phyloP scores from a whole-genome alignment of 1,140 invertebrate genomes.

The Drosophila grimshawi region DNA sequence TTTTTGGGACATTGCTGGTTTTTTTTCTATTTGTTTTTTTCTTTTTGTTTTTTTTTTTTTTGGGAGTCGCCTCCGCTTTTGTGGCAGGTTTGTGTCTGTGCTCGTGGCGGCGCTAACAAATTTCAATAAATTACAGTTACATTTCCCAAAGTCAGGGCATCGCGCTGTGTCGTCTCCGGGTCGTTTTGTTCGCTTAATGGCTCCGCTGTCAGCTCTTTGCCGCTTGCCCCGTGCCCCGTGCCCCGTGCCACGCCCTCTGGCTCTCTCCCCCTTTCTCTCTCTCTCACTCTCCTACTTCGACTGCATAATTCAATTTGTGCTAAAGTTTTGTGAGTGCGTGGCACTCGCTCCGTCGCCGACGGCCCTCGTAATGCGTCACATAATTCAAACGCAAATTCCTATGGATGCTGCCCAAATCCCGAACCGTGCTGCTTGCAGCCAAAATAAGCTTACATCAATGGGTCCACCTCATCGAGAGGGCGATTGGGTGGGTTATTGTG shows the following conservation, averaged over 20 bases:
- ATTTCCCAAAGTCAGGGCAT: conserved; percentile 70
- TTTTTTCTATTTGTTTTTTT: neutral
- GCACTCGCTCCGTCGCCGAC: conserved; percentile 45
- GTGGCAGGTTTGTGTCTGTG: conserved; percentile 67
- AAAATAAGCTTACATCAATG: conserved; percentile 9
- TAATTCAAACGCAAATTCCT: conserved; percentile 69
- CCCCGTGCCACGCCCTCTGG: too few species aligned
- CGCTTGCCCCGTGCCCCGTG: neutral
- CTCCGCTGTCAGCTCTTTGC: conserved; percentile 23
- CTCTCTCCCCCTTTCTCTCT: conserved; percentile 3
- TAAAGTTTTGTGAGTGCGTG: conserved; percentile 75
- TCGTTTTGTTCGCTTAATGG: conserved; percentile 51
- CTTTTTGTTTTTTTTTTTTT: too few species aligned
- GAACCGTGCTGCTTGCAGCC: neutral
- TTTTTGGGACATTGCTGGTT: neutral
- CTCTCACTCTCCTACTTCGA: conserved; percentile 25
- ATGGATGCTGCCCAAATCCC: neutral
- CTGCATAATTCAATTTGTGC: conserved; percentile 80
- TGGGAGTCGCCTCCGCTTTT: conserved; percentile 44
- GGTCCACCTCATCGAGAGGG: neutral
- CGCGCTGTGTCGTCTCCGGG: conserved; percentile 14
- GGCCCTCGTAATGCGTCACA: conserved; percentile 69
- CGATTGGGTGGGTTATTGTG: neutral
- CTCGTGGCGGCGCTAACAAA: conserved; percentile 65
- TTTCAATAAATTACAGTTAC: conserved; percentile 83